Evolutionary conservation across 2,888 invertebrate genomes (phyloP), one percentile per base, ranked within the genome.

Genomic region (Lasioglossum leucozonium): DNA sequence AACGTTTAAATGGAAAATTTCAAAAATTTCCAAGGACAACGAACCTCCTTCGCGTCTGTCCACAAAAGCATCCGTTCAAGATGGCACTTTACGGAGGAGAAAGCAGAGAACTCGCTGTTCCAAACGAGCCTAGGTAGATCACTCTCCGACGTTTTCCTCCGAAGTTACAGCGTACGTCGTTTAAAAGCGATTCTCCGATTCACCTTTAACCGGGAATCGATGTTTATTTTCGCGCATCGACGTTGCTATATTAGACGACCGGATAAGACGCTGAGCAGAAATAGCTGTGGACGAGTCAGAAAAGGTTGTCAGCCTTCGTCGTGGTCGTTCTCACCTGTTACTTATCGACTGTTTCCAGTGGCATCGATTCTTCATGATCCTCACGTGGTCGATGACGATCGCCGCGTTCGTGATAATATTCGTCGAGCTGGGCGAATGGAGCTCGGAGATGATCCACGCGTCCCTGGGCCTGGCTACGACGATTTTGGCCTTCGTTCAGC

Each of bases 281-380:
- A 55, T 22, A 55, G 11, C n/a, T 10, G n/a, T 0, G 11, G n/a
- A 26, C 4, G 26, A 1, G n/a, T 16, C 11, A 13, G n/a, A 3
- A n/a, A n/a, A 55, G 10, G 55, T 26, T 8, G 26, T 11, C 26
- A 26, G 55, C 26, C 13, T 47, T 18, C 5, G 13, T 47, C 18
- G 51, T 11, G 22, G 6, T 22, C 8, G 22, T 26, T n/a, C 26
- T 26, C 58, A 58, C 26, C 26, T 58, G 58, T 58, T 58, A 58
- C 26, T 1, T 16, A 18, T 16, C 47, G 18, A 18, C 51, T 72
- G 18, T 18, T 65, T 67, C 40, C n/a, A 98, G 98, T 97, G 97
- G 96, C 99, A 99, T 95, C 96, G 98, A 88, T 96, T 97, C 90
- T 97, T 98, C 91, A 98, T 98, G 98, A 96, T 98, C 16, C 93